A percentile compares a stretch with the other conserved stretches of the same genome.
These are phyloP conservation scores for Melolontha melolontha DNA, from an alignment of 2,888 invertebrate species.

Conservation along the genomic window DNA sequence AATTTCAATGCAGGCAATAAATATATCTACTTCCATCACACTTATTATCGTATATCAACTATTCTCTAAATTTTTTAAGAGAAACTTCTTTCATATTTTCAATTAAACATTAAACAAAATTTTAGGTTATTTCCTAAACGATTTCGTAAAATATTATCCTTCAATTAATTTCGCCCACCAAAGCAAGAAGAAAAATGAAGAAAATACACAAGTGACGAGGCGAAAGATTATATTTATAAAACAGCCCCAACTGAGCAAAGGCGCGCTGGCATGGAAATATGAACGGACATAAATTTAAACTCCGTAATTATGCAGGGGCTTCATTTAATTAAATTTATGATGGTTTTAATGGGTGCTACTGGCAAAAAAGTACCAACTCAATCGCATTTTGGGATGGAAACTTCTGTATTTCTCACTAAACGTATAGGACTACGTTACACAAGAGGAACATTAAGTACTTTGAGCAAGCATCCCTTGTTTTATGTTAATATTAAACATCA, in stretches of 20 bases:
- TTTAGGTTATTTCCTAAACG: background rate
- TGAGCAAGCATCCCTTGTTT: background rate
- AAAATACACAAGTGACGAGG: background rate
- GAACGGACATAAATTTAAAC: conserved; percentile 29
- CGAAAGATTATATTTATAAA: conserved; percentile 20
- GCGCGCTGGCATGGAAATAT: conserved; percentile 17
- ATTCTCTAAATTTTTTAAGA: no score
- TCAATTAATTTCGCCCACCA: conserved; percentile 18
- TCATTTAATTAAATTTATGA: conserved; percentile 34
- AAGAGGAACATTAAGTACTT: conserved; percentile 10
- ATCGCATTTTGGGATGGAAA: conserved; percentile 24
- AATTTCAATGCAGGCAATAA: no score
- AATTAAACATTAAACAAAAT: background rate
- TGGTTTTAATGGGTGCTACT: conserved; percentile 20
- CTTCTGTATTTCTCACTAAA: conserved; percentile 1
- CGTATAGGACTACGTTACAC: conserved; percentile 5
- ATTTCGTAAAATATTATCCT: conserved; percentile 16
- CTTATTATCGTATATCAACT: no score
- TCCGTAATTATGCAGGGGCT: conserved; percentile 27
- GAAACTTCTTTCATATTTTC: no score
- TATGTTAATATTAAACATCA: no score
- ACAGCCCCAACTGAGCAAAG: background rate
- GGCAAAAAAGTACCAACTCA: conserved; percentile 25
- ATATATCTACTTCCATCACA: no score
- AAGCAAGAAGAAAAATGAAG: conserved; percentile 1